Evolutionary conservation across 2,888 invertebrate genomes (phyloP).

Genomic region (Stictocephala bisonia): DNA sequence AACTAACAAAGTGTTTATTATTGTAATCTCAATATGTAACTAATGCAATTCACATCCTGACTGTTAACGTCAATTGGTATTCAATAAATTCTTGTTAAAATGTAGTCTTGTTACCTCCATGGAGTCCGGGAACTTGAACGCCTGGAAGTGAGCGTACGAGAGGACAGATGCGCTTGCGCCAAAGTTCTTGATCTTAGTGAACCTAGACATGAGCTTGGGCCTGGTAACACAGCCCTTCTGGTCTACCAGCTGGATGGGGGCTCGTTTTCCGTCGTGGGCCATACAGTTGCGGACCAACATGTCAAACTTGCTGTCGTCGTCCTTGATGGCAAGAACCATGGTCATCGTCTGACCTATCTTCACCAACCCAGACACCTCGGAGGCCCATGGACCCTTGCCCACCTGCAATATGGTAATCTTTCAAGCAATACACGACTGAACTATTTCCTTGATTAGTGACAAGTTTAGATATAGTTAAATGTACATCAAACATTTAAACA

Average conservation of each 20-base stretch:
- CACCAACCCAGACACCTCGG: slow-evolving; percentile 94
- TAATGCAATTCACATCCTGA: too few relatives aligned
- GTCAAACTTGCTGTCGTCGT: slow-evolving; percentile 95
- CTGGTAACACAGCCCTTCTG: slow-evolving; percentile 93
- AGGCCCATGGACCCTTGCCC: slow-evolving; percentile 97
- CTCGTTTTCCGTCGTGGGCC: slow-evolving; percentile 93
- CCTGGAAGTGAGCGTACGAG: slow-evolving; percentile 96
- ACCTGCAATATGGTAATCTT: too few relatives aligned
- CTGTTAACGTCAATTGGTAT: too few relatives aligned
- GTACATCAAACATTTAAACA: too few relatives aligned
- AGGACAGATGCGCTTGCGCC: slow-evolving; percentile 94
- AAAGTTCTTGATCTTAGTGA: slow-evolving; percentile 96
- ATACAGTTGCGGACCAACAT: slow-evolving; percentile 95
- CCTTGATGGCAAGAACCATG: slow-evolving; percentile 95
- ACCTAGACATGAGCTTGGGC: slow-evolving; percentile 92
- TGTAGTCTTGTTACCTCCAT: too few relatives aligned
- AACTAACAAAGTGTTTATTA: too few relatives aligned
- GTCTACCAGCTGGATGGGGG: slow-evolving; percentile 92
- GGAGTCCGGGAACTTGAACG: slow-evolving; percentile 96
- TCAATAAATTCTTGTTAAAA: too few relatives aligned
- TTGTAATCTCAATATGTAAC: too few relatives aligned
- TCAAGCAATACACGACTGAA: too few relatives aligned
- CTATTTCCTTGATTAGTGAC: too few relatives aligned
- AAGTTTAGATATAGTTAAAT: too few relatives aligned
- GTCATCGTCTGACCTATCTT: slow-evolving; percentile 98